Percentiles rank a stretch among this genome's conserved stretches.
These are phyloP conservation scores for Actenoides hombroni DNA, from an alignment of 2,113 vertebrate genomes.

Conservation along the genomic window DNA sequence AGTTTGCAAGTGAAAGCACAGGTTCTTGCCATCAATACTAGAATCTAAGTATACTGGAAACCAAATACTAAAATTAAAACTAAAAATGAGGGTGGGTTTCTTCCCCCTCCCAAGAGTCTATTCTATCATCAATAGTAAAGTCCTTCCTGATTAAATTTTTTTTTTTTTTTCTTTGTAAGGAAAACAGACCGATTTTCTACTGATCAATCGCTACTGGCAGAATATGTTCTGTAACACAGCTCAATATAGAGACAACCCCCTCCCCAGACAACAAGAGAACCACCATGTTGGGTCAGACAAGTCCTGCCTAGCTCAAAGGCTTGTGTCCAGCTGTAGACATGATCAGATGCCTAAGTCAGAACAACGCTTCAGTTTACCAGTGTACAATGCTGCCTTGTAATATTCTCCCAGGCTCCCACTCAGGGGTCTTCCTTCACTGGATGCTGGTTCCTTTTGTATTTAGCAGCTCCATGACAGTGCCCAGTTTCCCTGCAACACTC, in stretches of 20 bases:
- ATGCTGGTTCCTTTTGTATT: not conserved
- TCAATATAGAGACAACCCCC: not conserved
- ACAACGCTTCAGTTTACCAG: not conserved
- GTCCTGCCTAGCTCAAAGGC: not conserved
- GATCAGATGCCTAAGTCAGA: not conserved
- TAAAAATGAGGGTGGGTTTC: not conserved
- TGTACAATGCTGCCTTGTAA: not conserved
- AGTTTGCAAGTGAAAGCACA: not conserved
- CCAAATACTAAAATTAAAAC: not conserved
- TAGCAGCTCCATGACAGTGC: not conserved
- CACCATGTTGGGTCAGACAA: accelerated
- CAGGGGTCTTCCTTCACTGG: not conserved
- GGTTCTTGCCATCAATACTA: not conserved
- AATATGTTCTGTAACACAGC: too few species aligned
- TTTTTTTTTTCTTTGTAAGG: not conserved
- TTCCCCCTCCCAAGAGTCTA: not conserved
- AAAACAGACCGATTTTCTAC: not conserved
- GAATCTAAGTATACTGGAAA: not conserved
- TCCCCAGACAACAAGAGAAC: not conserved
- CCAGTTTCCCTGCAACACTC: not conserved
- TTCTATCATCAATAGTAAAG: not conserved
- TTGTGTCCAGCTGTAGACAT: not conserved
- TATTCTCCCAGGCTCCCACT: not conserved
- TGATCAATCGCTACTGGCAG: not conserved
- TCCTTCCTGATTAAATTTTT: not conserved